phyloP scores from a whole-genome alignment of 2,888 invertebrate genomes.

The Chymomyza fuscimana region DNA sequence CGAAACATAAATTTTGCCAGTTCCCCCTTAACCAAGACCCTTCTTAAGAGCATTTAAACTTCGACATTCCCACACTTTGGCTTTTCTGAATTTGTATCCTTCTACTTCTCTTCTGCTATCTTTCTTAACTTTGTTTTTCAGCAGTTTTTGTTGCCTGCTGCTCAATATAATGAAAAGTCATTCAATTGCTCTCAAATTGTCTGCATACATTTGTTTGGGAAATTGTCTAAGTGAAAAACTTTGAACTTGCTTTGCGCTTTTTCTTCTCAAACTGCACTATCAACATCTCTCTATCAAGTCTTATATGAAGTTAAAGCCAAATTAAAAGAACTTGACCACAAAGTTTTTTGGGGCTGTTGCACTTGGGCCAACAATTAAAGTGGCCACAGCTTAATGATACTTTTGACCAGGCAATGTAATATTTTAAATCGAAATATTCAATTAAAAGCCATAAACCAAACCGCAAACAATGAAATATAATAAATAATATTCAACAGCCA shows the following conservation, averaged over 20 bases:
- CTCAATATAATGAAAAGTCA: slow-evolving; percentile 65
- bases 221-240: neutral
- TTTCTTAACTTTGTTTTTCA: slow-evolving; percentile 18
- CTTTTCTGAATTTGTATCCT: neutral
- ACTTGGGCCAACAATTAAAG: neutral
- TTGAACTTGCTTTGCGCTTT: neutral
- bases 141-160: slow-evolving; percentile 14
- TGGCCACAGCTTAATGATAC: neutral
- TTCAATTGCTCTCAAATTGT: slow-evolving; percentile 55
- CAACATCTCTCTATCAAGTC: neutral
- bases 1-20: too few relatives aligned
- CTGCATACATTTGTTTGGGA: slow-evolving; percentile 34
- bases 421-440: neutral
- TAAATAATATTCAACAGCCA: neutral
- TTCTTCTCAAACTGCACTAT: neutral
- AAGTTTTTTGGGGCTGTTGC: neutral
- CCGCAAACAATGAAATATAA: neutral
- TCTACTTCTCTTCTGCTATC: neutral
- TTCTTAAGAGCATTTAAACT: neutral
- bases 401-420: neutral
- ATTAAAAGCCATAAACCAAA: slow-evolving; percentile 1
- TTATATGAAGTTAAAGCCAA: neutral
- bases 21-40: too few relatives aligned
- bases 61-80: neutral
- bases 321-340: neutral